A percentile compares a stretch with the other conserved stretches of the same genome.
Conservation (phyloP, 2,797 vertebrate genomes). For the Delichon dasypus region DNA sequence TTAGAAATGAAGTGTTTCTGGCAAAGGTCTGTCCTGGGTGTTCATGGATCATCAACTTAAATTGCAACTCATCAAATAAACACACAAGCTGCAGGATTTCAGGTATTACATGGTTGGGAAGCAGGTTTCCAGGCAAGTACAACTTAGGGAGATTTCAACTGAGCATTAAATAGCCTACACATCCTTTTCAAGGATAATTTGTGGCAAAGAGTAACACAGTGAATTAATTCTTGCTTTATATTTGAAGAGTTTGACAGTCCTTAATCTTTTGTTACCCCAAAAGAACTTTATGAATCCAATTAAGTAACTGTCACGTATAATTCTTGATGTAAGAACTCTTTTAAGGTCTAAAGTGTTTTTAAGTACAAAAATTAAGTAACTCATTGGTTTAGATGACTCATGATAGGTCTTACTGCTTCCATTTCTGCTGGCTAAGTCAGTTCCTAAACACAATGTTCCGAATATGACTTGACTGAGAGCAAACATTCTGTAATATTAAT, state of each 20-base stretch:
- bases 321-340: not conserved
- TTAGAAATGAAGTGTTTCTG: not conserved
- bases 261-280: not conserved
- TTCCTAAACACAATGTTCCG: not conserved
- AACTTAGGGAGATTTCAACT: not conserved
- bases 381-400: constrained; percentile 1
- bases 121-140: not conserved
- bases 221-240: not conserved
- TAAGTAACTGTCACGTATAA: not conserved
- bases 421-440: not conserved
- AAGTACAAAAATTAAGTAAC: not conserved
- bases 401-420: not conserved
- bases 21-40: not conserved
- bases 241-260: not conserved
- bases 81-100: not conserved
- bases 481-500: constrained; percentile 13
- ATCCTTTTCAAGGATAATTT: not conserved
- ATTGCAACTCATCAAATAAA: not conserved
- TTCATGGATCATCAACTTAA: not conserved
- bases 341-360: not conserved
- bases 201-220: not conserved
- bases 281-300: not conserved
- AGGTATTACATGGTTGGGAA: not conserved
- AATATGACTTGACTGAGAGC: not conserved
- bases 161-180: not conserved